phyloP scores from a whole-genome alignment of 2,113 vertebrate species.

The Gallinago jamesoni region DNA sequence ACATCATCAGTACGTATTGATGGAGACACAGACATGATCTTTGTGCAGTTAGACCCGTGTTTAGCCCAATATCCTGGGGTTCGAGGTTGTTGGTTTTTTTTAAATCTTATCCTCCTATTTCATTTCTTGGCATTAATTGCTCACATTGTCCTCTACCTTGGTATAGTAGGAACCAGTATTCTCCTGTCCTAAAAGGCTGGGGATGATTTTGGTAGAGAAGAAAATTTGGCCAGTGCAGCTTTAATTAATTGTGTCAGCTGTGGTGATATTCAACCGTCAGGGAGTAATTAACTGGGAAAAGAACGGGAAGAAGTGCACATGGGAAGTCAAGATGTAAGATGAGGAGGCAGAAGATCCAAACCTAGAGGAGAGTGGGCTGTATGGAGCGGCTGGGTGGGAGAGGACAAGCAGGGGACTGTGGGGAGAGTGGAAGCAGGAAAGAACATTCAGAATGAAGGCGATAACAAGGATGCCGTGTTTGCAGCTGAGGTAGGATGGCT shows the following conservation, averaged over 20 bases:
- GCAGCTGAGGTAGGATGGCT: accelerated
- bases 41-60: neutral
- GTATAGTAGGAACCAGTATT: neutral
- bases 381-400: neutral
- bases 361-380: neutral
- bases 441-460: neutral
- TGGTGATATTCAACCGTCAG: neutral
- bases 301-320: neutral
- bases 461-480: neutral
- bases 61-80: neutral
- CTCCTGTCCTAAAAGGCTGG: neutral
- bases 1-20: neutral
- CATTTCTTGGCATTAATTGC: neutral
- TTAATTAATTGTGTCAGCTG: neutral
- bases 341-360: neutral
- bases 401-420: neutral
- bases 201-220: neutral
- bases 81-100: neutral
- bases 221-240: neutral
- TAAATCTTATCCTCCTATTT: neutral
- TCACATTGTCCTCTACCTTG: neutral
- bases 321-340: neutral
- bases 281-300: neutral
- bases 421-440: neutral
- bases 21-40: neutral